A percentile compares a stretch with the other conserved stretches of the same genome.
Evolutionary conservation across 2,888 invertebrate genomes (phyloP).

Genomic region (Allophyes oxyacanthae): DNA sequence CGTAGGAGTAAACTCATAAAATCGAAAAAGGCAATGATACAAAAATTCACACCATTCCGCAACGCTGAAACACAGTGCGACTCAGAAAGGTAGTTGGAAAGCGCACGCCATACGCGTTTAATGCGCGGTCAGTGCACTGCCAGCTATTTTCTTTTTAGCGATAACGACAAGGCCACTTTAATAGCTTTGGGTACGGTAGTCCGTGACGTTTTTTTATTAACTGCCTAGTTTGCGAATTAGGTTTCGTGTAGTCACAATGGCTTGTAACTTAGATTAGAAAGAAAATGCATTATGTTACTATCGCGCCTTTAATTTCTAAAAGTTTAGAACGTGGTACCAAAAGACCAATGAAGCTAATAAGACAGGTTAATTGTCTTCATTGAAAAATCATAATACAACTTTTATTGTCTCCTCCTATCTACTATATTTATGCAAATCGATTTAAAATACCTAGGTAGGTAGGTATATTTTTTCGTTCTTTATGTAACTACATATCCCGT

Average conservation of each 20-base stretch:
- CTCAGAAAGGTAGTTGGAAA: constrained; percentile 57
- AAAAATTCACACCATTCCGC: constrained; percentile 49
- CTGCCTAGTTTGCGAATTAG: constrained; percentile 63
- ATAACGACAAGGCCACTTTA: constrained; percentile 85
- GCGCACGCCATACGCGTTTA: constrained; percentile 42
- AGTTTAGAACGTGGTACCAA: not conserved
- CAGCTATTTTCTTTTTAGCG: constrained; percentile 79
- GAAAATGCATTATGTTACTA: constrained; percentile 14
- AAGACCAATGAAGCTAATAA: constrained; percentile 1
- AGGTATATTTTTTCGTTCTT: constrained; percentile 3
- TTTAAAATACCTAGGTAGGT: not conserved
- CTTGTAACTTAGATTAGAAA: constrained; percentile 35
- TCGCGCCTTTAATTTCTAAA: constrained; percentile 1
- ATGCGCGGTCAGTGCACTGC: constrained; percentile 72
- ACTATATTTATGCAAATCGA: no score
- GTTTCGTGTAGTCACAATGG: constrained; percentile 43
- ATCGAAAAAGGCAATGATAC: constrained; percentile 38
- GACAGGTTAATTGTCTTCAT: no score
- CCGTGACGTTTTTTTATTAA: constrained; percentile 67
- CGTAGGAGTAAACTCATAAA: constrained; percentile 49
- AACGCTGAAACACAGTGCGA: constrained; percentile 42
- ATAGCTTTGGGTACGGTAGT: constrained; percentile 82
- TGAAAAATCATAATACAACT: no score
- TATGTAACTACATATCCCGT: constrained; percentile 6
- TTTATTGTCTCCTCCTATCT: no score